Conservation (phyloP, 37 sponge, comb jelly and placozoan genomes). For the Oopsacas minuta region DNA sequence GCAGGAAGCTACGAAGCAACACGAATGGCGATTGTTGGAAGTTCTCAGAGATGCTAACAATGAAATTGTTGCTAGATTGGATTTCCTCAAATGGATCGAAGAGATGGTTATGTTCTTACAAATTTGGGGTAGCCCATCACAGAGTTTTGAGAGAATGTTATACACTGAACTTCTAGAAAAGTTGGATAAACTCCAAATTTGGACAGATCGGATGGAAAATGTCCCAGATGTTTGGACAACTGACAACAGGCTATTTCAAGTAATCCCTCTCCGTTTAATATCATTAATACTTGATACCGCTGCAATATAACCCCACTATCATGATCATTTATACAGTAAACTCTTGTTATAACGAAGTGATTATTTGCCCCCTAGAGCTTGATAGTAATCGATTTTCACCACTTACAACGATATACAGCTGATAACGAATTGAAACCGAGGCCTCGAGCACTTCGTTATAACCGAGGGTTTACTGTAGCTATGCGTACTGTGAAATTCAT, state of each 20-base stretch:
- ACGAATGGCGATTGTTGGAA: neutral
- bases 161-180: neutral
- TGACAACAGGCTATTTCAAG: neutral
- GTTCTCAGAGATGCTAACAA: neutral
- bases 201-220: neutral
- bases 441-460: too few species aligned
- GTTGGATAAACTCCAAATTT: neutral
- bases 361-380: too few species aligned
- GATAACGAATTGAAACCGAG: too few species aligned
- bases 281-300: too few species aligned
- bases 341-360: too few species aligned
- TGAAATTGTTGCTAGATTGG: neutral
- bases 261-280: neutral
- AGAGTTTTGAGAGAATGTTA: neutral
- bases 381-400: too few species aligned
- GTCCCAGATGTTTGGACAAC: neutral
- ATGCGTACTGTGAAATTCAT: too few species aligned
- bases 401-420: too few species aligned
- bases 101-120: neutral
- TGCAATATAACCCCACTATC: too few species aligned
- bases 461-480: too few species aligned
- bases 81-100: neutral
- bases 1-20: neutral
- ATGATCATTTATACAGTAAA: too few species aligned
- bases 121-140: neutral